A percentile compares a stretch with the other conserved stretches of the same genome.
These are phyloP conservation scores for Frankliniella intonsa DNA, from an alignment of 2,888 invertebrate species.

Conservation along the genomic window DNA sequence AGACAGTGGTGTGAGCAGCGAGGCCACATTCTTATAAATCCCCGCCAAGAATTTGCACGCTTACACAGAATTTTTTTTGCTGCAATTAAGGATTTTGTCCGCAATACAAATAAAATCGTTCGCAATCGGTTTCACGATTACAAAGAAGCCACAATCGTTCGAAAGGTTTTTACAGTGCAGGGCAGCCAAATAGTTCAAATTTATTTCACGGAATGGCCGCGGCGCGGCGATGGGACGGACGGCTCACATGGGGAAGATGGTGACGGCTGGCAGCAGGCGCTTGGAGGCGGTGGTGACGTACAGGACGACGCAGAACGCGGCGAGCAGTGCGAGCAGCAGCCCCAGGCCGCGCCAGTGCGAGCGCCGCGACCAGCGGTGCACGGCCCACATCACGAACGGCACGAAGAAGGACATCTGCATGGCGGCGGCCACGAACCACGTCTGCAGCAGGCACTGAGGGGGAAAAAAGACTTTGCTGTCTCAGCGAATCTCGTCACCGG, in stretches of 20 bases:
- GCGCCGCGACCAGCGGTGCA: conserved; percentile 57
- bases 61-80: too few species aligned
- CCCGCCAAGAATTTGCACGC: too few species aligned
- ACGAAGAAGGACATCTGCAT: conserved; percentile 61
- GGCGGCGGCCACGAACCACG: conserved; percentile 65
- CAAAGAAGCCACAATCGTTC: too few species aligned
- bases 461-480: neutral
- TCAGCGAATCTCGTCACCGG: too few species aligned
- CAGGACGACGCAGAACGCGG: neutral
- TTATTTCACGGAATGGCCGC: too few species aligned
- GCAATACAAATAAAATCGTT: too few species aligned
- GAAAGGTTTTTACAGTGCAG: too few species aligned
- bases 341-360: conserved; percentile 39
- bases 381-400: conserved; percentile 53
- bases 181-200: too few species aligned
- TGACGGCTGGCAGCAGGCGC: neutral
- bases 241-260: neutral
- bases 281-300: neutral
- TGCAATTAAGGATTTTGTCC: too few species aligned
- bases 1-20: neutral
- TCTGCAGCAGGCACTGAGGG: conserved; percentile 60
- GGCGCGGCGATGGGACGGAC: too few species aligned
- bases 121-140: too few species aligned
- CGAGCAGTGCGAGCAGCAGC: neutral
- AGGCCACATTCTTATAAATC: neutral